Percentiles rank a stretch among this genome's conserved stretches.
Evolutionary conservation across 2,888 invertebrate species (phyloP).

Genomic region (Trisateles emortualis): DNA sequence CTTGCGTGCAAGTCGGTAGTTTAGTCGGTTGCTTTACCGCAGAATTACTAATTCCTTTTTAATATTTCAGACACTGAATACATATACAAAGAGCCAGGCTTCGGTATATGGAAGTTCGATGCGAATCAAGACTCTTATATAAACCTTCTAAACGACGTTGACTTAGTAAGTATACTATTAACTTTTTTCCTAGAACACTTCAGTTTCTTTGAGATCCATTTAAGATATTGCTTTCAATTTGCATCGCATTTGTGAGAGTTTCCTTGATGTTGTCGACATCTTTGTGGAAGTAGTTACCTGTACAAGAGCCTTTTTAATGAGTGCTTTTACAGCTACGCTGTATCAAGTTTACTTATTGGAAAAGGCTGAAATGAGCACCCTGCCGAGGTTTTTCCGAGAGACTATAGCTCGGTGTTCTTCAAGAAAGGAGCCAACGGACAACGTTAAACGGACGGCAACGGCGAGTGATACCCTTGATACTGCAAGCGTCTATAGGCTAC

Average conservation of each 20-base stretch:
- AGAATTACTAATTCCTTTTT: not conserved
- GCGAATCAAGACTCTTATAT: conserved; percentile 53
- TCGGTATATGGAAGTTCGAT: conserved; percentile 68
- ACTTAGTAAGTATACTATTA: conserved; percentile 64
- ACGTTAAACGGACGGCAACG: too few relatives aligned
- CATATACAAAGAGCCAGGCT: conserved; percentile 62
- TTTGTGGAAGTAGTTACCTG: not conserved
- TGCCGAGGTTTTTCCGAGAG: too few relatives aligned
- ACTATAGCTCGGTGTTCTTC: too few relatives aligned
- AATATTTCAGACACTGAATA: conserved; percentile 70
- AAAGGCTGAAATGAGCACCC: too few relatives aligned
- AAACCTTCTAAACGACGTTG: conserved; percentile 61
- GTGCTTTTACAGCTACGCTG: not conserved
- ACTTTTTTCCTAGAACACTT: not conserved
- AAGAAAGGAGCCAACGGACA: too few relatives aligned
- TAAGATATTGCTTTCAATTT: not conserved
- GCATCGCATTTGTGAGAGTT: not conserved
- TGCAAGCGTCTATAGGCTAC: too few relatives aligned
- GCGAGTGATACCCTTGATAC: too few relatives aligned
- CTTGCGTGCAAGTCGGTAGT: too few relatives aligned
- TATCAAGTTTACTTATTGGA: too few relatives aligned
- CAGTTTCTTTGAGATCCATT: not conserved
- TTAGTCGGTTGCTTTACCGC: too few relatives aligned
- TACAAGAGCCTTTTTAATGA: not conserved
- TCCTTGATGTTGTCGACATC: not conserved